A percentile compares a stretch with the other conserved stretches of the same genome.
phyloP scores from a whole-genome alignment of 1,140 invertebrate species.

The Anastatus disparis region DNA sequence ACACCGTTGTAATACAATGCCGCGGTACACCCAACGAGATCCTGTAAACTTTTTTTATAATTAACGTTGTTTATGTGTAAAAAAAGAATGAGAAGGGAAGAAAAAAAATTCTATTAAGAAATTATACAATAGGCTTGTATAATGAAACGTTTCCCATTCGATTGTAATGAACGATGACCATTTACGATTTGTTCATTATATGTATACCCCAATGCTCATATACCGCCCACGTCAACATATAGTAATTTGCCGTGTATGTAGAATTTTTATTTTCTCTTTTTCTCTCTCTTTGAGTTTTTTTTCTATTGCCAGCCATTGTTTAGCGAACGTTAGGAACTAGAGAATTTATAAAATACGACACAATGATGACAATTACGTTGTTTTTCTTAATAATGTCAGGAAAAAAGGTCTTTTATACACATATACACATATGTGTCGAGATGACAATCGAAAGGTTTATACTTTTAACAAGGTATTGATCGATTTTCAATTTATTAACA shows the following conservation, averaged over 20 bases:
- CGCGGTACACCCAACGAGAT: too few relatives aligned
- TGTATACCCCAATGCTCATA: too few relatives aligned
- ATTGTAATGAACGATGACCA: constrained; percentile 25
- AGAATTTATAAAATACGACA: too few relatives aligned
- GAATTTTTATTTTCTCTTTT: background rate
- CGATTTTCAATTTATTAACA: background rate
- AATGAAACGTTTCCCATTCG: constrained; percentile 14
- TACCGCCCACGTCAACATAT: constrained; percentile 25
- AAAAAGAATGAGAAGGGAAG: too few relatives aligned
- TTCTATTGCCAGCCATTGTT: constrained; percentile 12
- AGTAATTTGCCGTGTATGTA: background rate
- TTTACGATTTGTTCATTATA: constrained; percentile 32
- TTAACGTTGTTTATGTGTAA: too few relatives aligned
- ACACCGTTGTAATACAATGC: too few relatives aligned
- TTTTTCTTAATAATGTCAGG: background rate
- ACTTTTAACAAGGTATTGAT: background rate
- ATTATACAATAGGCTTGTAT: background rate
- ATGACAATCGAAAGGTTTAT: background rate
- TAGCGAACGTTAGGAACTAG: constrained; percentile 5
- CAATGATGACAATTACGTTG: constrained; percentile 16
- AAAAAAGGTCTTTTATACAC: background rate
- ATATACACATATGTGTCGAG: too few relatives aligned
- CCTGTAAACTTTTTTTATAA: too few relatives aligned
- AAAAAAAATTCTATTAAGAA: background rate
- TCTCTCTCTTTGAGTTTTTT: background rate